Percentiles rank a stretch among this genome's conserved stretches.
Conservation (phyloP, 2,888 invertebrate species). For the Pelosia muscerda region DNA sequence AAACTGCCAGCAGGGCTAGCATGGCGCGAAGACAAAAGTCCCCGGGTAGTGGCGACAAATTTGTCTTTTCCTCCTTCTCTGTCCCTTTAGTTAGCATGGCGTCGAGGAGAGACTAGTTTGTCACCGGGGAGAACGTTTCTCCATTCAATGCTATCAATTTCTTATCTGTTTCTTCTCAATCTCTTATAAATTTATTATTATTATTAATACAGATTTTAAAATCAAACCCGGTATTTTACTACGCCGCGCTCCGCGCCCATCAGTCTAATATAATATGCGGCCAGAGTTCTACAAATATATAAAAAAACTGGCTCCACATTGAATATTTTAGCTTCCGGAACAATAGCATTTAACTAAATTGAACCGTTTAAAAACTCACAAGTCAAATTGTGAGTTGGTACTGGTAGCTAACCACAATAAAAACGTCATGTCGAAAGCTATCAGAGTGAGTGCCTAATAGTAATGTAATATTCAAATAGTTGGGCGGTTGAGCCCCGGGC, state of each 20-base stretch:
- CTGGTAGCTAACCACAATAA: slow-evolving; percentile 61
- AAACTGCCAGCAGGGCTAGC: not conserved
- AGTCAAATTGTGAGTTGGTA: slow-evolving; percentile 50
- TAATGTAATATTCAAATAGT: slow-evolving; percentile 75
- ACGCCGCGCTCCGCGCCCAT: not conserved
- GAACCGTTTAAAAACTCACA: slow-evolving; percentile 47
- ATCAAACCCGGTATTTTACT: not conserved
- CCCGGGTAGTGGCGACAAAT: no score
- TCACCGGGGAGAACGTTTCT: no score
- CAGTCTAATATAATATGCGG: slow-evolving; percentile 12
- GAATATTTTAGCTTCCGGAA: slow-evolving; percentile 37
- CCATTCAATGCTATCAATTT: no score
- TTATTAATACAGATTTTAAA: no score
- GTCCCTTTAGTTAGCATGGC: no score
- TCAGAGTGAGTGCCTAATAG: slow-evolving; percentile 65
- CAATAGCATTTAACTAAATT: slow-evolving; percentile 49
- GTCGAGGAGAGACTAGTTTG: no score
- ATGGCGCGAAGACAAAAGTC: no score
- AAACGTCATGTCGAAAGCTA: slow-evolving; percentile 66
- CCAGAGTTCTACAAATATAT: slow-evolving; percentile 13
- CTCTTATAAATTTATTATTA: no score
- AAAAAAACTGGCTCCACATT: slow-evolving; percentile 22
- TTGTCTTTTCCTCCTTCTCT: no score
- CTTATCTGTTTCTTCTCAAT: no score
- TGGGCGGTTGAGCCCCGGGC: slow-evolving; percentile 51